Evolutionary conservation across 2,888 invertebrate species (phyloP).

Genomic region (Acleris cristana): DNA sequence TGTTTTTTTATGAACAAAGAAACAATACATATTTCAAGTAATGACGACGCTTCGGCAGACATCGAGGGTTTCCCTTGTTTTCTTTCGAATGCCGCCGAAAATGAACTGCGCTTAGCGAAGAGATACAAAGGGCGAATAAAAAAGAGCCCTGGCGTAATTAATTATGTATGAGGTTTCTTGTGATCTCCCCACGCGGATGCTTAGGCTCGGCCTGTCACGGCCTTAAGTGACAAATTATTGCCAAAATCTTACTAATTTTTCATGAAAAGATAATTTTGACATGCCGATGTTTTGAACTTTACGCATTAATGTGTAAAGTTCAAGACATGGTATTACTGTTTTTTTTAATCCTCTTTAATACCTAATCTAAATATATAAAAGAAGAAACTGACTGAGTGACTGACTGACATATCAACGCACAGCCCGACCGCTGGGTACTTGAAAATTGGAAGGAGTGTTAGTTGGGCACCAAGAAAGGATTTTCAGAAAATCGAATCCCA

Average conservation of each 20-base stretch:
- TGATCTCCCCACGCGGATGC: constrained; percentile 66
- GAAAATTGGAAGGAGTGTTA: no score
- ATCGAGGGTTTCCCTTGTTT: constrained; percentile 62
- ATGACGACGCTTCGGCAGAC: background rate
- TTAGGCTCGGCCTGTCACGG: constrained; percentile 66
- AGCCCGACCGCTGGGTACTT: no score
- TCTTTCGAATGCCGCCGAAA: constrained; percentile 56
- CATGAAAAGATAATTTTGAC: constrained; percentile 50
- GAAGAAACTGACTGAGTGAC: no score
- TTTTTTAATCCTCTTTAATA: no score
- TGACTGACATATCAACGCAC: no score
- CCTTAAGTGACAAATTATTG: constrained; percentile 77
- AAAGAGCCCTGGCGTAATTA: constrained; percentile 71
- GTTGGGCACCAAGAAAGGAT: no score
- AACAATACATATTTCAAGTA: constrained; percentile 9
- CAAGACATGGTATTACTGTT: no score
- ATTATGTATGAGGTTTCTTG: constrained; percentile 78
- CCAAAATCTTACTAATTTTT: constrained; percentile 58
- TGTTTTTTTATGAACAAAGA: constrained; percentile 3
- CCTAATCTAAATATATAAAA: no score
- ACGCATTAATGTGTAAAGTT: background rate
- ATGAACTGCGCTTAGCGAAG: constrained; percentile 54
- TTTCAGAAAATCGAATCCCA: no score
- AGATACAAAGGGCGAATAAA: constrained; percentile 53
- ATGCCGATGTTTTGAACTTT: constrained; percentile 27